Base-by-base conservation (phyloP, 2,888 invertebrate species). In the Allygus modestus region DNA sequence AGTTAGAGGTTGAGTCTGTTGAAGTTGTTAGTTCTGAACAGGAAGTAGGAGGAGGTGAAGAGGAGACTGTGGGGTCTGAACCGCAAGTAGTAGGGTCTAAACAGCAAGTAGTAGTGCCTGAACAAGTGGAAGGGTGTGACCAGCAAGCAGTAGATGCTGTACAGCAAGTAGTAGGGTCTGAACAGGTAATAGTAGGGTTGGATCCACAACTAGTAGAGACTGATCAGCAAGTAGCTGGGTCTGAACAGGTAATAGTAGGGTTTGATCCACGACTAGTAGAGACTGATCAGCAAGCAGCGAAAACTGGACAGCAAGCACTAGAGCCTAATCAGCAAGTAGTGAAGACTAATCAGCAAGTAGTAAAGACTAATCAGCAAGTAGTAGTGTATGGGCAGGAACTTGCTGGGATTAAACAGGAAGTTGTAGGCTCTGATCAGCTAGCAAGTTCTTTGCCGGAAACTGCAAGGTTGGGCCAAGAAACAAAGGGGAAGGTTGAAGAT, bases 11-110 rank as follows among this genome's bases (percentile, higher is more conserved):
- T 0, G 81, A 11, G 2, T 51, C 31, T 11, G 26, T 33, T 51
- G 51, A 51, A 31, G 33, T 46, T 23, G 58, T 54, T 81, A 37
- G 58, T 81, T 77, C n/a, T 37, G 43, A 51, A 81, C 54, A 28
- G 17, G 61, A 61, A 28, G 46, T 33, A n/a, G n/a, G n/a, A 12
- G 51, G 20, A 12, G 28, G 51, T 46, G 43, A 71, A 79, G 31
- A 77, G 46, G 58, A 58, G 12, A 4, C 12, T 2, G 20, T 26
- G 2, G 23, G 26, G 1, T 4, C n/a, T 54, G 58, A 58, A 58
- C 58, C 7, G 23, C 23, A 58, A 58, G 58, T 58, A 4, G 15
- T 9, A 5, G 58, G 26, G 1, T 58, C 20, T 28, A 28, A 31
- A 9, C 65, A 65, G 15, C 11, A 28, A 28, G 5, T 17, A 65